These are phyloP conservation scores for Danio choprae DNA, from an alignment of 2,797 vertebrate species.

Conservation along the genomic window DNA sequence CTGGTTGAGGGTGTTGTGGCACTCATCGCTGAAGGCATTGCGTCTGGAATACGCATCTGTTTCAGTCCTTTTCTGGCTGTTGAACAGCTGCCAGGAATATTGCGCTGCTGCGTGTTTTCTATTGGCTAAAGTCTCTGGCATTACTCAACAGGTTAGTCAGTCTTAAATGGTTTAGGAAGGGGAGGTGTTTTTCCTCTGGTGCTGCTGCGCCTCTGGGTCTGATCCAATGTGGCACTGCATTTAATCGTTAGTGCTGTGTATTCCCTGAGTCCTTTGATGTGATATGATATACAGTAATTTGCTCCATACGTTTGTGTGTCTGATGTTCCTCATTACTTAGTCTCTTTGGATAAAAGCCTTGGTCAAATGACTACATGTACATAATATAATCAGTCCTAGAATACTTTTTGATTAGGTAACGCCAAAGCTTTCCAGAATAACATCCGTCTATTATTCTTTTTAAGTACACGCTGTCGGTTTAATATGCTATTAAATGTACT, in stretches of 20 bases:
- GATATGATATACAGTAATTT: not conserved
- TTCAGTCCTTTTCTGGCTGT: slow-evolving; percentile 73
- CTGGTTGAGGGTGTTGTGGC: slow-evolving; percentile 18
- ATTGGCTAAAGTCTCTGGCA: slow-evolving; percentile 67
- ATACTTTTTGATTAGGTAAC: not conserved
- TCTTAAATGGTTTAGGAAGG: slow-evolving; percentile 8
- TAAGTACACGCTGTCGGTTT: not conserved
- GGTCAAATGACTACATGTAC: slow-evolving; percentile 1
- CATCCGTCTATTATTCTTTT: not conserved
- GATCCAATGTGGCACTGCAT: not conserved
- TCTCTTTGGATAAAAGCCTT: not conserved
- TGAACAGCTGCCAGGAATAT: slow-evolving; percentile 84
- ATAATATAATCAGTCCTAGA: not conserved
- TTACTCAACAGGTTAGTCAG: slow-evolving; percentile 62
- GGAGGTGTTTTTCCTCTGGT: not conserved
- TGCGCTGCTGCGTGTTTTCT: slow-evolving; percentile 77
- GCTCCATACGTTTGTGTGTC: not conserved
- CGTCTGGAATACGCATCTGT: slow-evolving; percentile 82
- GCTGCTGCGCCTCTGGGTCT: not conserved
- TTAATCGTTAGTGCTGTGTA: not conserved
- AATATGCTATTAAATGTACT: not conserved
- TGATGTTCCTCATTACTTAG: not conserved
- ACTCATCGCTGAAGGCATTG: slow-evolving; percentile 75
- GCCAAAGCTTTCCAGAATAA: not conserved
- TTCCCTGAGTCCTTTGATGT: not conserved